Percentiles rank a stretch among this genome's conserved stretches.
phyloP scores from a whole-genome alignment of 23 tunicate genomes.

The Phallusia fumigata region DNA sequence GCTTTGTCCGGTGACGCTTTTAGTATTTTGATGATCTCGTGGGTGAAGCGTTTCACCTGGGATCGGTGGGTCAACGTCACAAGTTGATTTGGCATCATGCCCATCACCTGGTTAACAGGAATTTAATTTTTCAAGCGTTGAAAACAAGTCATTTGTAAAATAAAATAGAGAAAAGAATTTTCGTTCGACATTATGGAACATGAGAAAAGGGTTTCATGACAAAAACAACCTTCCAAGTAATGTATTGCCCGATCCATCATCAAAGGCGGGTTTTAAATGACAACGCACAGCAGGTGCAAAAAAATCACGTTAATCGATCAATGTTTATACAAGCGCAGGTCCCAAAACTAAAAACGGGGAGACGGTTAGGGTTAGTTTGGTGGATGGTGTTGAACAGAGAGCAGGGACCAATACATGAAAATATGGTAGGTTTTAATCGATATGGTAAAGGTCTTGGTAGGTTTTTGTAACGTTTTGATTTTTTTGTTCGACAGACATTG shows the following conservation, averaged over 20 bases:
- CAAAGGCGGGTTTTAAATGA: background rate
- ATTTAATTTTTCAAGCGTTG: too few species aligned
- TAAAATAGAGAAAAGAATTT: too few species aligned
- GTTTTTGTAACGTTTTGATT: background rate
- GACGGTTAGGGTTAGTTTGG: background rate
- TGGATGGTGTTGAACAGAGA: background rate
- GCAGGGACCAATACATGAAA: background rate
- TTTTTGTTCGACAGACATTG: background rate
- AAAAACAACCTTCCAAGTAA: too few species aligned
- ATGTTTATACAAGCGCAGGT: background rate
- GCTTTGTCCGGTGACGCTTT: constrained; percentile 62
- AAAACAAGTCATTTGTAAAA: too few species aligned
- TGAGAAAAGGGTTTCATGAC: too few species aligned
- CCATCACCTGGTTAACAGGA: constrained; percentile 49
- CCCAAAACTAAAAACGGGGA: background rate
- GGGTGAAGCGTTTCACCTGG: constrained; percentile 94
- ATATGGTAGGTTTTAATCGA: background rate
- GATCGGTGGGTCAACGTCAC: constrained; percentile 80
- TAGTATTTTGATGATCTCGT: constrained; percentile 74
- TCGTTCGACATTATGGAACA: too few species aligned
- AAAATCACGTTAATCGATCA: background rate
- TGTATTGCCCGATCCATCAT: too few species aligned
- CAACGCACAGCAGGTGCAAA: background rate
- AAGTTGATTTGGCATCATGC: constrained; percentile 24
- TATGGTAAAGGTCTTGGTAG: background rate